These are phyloP conservation scores for Psilopsiagon aurifrons DNA, from an alignment of 2,113 vertebrate species.

Conservation along the genomic window DNA sequence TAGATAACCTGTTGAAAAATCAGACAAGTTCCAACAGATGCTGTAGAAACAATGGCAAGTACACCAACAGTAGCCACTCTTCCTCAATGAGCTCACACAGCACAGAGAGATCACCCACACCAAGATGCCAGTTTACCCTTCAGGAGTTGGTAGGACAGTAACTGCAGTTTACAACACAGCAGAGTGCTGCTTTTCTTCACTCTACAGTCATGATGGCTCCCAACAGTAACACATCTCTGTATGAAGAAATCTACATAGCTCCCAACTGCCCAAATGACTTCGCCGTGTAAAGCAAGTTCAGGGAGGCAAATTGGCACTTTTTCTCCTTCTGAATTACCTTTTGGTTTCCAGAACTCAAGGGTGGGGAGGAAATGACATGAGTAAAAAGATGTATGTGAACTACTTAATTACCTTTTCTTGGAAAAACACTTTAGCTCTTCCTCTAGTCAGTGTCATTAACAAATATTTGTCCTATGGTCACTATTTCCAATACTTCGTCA, in stretches of 20 bases:
- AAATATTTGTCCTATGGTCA: background rate
- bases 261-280: background rate
- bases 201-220: background rate
- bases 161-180: background rate
- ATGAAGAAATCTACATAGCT: background rate
- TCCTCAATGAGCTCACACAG: accelerated
- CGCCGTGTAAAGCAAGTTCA: background rate
- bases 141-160: background rate
- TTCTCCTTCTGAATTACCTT: background rate
- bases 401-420: background rate
- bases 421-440: background rate
- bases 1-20: background rate
- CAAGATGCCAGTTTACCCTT: background rate
- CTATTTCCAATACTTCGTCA: background rate
- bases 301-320: background rate
- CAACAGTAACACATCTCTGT: background rate
- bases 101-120: background rate
- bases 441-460: background rate
- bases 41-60: accelerated
- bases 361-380: accelerated
- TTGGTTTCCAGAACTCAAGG: background rate
- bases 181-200: background rate
- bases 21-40: background rate
- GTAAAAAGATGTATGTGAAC: background rate
- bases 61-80: accelerated